Percentiles rank a stretch among this genome's conserved stretches.
phyloP scores from a whole-genome alignment of 1,140 invertebrate genomes.

The Penaeus indicus region DNA sequence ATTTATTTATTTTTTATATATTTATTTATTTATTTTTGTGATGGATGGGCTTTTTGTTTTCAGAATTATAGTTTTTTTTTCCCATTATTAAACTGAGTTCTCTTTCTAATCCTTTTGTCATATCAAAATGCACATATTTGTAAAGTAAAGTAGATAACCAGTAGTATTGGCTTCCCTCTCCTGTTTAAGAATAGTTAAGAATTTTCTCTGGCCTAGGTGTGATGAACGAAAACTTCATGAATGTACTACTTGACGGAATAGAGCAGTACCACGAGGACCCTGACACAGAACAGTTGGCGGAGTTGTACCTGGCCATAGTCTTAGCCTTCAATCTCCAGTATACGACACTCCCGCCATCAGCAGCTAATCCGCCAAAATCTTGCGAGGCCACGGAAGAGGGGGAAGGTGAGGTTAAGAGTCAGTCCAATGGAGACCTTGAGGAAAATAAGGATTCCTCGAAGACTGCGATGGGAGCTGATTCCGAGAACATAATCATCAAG shows the following conservation, averaged over 20 bases:
- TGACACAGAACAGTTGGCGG: constrained; percentile 79
- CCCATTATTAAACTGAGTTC: background rate
- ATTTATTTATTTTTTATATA: background rate
- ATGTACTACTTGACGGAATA: constrained; percentile 83
- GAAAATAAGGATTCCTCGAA: background rate
- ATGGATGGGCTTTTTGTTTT: no score
- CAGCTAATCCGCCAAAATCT: background rate
- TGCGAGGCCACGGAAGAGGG: background rate
- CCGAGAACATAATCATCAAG: constrained; percentile 83
- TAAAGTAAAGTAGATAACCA: no score
- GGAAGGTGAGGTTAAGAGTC: background rate
- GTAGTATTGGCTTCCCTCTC: background rate
- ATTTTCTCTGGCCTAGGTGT: constrained; percentile 74
- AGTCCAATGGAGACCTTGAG: background rate
- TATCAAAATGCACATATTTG: no score
- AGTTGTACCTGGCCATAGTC: constrained; percentile 85
- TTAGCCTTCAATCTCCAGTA: constrained; percentile 92
- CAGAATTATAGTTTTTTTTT: no score
- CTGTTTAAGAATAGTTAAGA: background rate
- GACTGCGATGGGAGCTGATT: background rate
- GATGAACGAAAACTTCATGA: constrained; percentile 83
- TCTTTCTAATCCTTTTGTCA: background rate
- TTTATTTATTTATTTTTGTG: no score
- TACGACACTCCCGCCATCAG: constrained; percentile 68
- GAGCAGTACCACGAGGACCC: constrained; percentile 82